Conservation (phyloP, 2,113 vertebrate genomes). For the Solenodon paradoxus region DNA sequence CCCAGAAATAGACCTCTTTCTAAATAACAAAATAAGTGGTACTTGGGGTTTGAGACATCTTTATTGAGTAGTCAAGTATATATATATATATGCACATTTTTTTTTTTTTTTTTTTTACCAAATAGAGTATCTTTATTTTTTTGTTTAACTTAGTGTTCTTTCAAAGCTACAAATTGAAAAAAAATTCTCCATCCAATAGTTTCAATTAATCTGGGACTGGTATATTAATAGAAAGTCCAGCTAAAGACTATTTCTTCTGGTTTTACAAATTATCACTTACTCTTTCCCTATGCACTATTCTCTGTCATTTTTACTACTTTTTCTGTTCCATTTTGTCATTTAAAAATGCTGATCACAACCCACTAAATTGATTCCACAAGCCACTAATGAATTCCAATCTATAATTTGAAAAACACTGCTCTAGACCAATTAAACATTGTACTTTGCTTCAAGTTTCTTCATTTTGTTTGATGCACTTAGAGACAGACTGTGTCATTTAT, state of each 20-base stretch:
- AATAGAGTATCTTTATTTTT: not conserved
- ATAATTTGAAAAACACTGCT: slow-evolving; percentile 34
- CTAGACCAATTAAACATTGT: slow-evolving; percentile 44
- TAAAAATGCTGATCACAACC: slow-evolving; percentile 16
- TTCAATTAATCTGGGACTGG: not conserved
- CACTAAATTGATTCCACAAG: slow-evolving; percentile 38
- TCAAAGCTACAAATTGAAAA: not conserved
- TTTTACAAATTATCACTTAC: not conserved
- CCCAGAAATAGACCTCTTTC: too few species aligned
- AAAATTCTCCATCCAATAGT: not conserved
- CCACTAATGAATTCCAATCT: slow-evolving; percentile 38
- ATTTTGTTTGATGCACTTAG: slow-evolving; percentile 31
- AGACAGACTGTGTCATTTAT: not conserved
- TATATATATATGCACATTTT: too few species aligned
- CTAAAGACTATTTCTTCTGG: not conserved
- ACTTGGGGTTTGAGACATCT: not conserved
- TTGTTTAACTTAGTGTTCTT: not conserved
- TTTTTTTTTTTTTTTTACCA: too few species aligned
- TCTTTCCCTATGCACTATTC: not conserved
- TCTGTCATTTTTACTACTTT: not conserved
- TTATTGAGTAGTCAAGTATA: not conserved
- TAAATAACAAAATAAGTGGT: not conserved
- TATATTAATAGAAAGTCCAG: not conserved
- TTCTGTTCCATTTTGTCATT: not conserved
- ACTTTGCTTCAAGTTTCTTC: slow-evolving; percentile 21